Percentiles rank a stretch among this genome's conserved stretches.
Conservation (phyloP, 2,797 vertebrate genomes). For the Peromyscus melanophrys region DNA sequence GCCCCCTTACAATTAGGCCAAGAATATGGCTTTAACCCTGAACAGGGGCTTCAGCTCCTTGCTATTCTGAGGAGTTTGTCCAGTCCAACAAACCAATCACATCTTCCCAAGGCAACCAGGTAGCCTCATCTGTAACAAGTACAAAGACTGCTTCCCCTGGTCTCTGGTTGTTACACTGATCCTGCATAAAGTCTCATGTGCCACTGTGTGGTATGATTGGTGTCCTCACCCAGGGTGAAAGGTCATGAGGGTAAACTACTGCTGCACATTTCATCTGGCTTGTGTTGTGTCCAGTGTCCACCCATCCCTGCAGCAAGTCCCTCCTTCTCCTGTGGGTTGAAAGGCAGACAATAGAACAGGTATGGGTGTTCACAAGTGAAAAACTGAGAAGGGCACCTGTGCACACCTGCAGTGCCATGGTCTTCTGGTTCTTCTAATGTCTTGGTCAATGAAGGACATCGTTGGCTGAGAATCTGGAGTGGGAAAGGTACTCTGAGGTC, state of each 20-base stretch:
- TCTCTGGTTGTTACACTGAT: fast-evolving
- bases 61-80: neutral
- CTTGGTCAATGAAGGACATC: neutral
- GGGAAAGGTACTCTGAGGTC: neutral
- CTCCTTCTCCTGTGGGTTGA: neutral
- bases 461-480: neutral
- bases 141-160: fast-evolving
- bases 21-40: neutral
- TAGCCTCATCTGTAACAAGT: neutral
- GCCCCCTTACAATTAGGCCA: neutral
- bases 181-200: fast-evolving
- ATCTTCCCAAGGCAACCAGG: neutral
- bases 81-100: neutral
- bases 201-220: fast-evolving
- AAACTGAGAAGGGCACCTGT: neutral
- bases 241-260: neutral
- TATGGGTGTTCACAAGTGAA: fast-evolving
- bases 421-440: neutral
- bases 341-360: neutral
- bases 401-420: too few relatives aligned
- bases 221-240: neutral
- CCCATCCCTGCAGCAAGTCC: neutral
- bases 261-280: neutral
- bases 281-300: too few relatives aligned
- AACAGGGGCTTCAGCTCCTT: neutral